Percentiles rank a stretch among this genome's conserved stretches.
These are phyloP conservation scores for Pseudochromis fuscus DNA, from an alignment of 2,797 vertebrate genomes.

Conservation along the genomic window DNA sequence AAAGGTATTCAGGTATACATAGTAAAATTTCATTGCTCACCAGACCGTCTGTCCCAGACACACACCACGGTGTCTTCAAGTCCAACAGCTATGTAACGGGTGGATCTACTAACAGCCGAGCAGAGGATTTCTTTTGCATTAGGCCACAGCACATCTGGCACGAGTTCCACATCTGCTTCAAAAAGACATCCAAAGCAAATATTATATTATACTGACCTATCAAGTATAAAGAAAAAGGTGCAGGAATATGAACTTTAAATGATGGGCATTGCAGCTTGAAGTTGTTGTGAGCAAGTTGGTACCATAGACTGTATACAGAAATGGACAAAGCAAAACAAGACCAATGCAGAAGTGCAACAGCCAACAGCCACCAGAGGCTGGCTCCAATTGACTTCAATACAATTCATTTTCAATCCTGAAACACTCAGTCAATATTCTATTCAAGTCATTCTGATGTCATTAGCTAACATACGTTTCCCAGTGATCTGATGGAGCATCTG, in stretches of 20 bases:
- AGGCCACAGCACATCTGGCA: constrained; percentile 88
- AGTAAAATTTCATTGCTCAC: constrained; percentile 75
- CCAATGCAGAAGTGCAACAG: too few species aligned
- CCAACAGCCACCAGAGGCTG: too few species aligned
- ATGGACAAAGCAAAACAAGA: too few species aligned
- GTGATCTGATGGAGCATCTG: too few species aligned
- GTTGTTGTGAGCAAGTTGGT: too few species aligned
- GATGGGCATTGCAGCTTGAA: too few species aligned
- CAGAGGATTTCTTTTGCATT: constrained; percentile 86
- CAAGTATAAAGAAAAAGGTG: not conserved
- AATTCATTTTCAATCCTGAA: too few species aligned
- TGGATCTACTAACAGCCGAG: constrained; percentile 84
- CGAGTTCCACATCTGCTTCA: constrained; percentile 79
- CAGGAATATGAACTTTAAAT: not conserved
- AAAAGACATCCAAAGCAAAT: constrained; percentile 6
- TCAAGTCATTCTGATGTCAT: too few species aligned
- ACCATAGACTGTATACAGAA: too few species aligned
- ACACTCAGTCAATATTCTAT: too few species aligned
- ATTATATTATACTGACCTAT: not conserved
- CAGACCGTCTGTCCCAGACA: constrained; percentile 87
- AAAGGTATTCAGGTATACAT: not conserved
- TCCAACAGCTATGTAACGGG: constrained; percentile 85
- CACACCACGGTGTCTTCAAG: constrained; percentile 85
- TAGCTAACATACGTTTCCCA: too few species aligned
- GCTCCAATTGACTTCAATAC: too few species aligned